Conservation (phyloP, 1,140 invertebrate genomes). For the Cyclargus thomasi region DNA sequence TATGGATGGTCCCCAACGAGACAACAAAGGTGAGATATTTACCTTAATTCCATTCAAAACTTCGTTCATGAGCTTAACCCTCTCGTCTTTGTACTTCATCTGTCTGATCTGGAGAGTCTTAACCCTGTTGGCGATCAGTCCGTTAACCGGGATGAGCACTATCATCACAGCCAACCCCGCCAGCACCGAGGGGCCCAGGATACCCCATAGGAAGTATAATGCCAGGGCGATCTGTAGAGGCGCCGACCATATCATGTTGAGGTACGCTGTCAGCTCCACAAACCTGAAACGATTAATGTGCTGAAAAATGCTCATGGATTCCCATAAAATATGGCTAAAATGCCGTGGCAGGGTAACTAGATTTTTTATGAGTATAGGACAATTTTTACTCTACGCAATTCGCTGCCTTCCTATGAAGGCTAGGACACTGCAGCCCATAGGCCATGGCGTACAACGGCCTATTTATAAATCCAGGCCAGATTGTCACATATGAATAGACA, state of each 20-base stretch:
- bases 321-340: too few species aligned
- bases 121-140: constrained; percentile 88
- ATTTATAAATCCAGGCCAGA: too few species aligned
- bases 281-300: constrained; percentile 76
- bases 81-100: constrained; percentile 94
- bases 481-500: too few species aligned
- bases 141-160: constrained; percentile 92
- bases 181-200: constrained; percentile 89
- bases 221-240: constrained; percentile 93
- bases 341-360: too few species aligned
- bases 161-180: constrained; percentile 95
- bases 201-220: constrained; percentile 92
- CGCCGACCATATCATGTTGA: constrained; percentile 98
- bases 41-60: constrained; percentile 95
- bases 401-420: too few species aligned
- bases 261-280: constrained; percentile 90
- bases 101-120: constrained; percentile 89
- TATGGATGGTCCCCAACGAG: too few species aligned
- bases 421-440: too few species aligned
- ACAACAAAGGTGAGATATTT: too few species aligned
- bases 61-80: constrained; percentile 97
- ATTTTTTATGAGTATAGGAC: too few species aligned
- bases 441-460: too few species aligned
- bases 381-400: too few species aligned
- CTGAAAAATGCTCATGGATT: too few species aligned